These are phyloP conservation scores for Agrotis exclamationis DNA, from an alignment of 2,888 invertebrate genomes.

Conservation along the genomic window DNA sequence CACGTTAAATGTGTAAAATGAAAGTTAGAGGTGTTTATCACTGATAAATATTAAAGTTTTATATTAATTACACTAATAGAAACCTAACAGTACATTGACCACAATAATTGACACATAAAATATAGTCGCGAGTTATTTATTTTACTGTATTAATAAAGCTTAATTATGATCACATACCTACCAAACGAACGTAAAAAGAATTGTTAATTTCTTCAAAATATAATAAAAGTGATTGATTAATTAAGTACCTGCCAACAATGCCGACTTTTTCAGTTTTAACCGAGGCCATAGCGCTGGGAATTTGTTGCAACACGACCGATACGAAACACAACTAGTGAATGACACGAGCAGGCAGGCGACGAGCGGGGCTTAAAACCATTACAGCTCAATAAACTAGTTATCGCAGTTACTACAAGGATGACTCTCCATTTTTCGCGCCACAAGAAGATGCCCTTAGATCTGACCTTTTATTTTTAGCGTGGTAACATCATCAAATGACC, in stretches of 20 bases:
- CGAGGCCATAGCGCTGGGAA: conserved; percentile 76
- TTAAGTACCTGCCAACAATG: conserved; percentile 95
- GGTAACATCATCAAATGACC: too few species aligned
- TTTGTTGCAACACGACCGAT: conserved; percentile 66
- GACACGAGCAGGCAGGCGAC: conserved; percentile 62
- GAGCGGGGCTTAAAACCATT: conserved; percentile 67
- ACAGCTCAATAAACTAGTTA: conserved; percentile 69
- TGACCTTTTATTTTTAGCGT: too few species aligned
- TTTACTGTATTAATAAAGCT: too few species aligned
- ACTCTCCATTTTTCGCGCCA: conserved; percentile 41
- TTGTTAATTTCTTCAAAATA: background rate
- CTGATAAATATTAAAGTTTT: background rate
- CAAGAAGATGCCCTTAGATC: conserved; percentile 8
- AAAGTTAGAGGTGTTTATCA: conserved; percentile 2
- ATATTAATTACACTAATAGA: background rate
- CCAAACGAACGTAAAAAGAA: background rate
- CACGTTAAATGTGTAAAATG: background rate
- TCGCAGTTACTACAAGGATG: conserved; percentile 66
- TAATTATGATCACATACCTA: background rate
- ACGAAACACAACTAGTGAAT: conserved; percentile 71
- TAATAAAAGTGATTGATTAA: conserved; percentile 38
- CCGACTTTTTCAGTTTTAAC: conserved; percentile 93
- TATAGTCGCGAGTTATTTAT: background rate
- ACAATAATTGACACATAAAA: background rate
- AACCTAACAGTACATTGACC: background rate